Base-by-base conservation (phyloP, 2,888 invertebrate species). In the Drosophila melanosoma region DNA sequence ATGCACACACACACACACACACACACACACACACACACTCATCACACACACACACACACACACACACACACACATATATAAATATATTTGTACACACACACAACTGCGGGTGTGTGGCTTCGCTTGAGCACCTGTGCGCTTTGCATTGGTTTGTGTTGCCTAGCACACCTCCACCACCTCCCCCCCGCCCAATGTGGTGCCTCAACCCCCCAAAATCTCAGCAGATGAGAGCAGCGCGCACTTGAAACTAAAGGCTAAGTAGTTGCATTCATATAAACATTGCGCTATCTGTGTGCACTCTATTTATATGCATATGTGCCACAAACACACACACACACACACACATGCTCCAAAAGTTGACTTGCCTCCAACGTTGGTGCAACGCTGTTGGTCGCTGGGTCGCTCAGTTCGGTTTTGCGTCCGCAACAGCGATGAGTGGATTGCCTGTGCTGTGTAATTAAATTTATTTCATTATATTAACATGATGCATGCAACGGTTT, bases 241-340 rank as follows among this genome's bases (percentile, higher is more conserved):
- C 87, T 87, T 88, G 64, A 90, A 87, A 88, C 89, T 88, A 71
- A 80, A 81, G 75, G 83, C 91, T 87, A 90, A 90, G 90, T 90
- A 85, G 86, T 62, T 81, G 86, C 88, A 88, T 81, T 90, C 77
- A 88, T 70, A 85, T 76, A 81, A 90, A 87, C 74, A 80, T 68
- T 61, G 57, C 60, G 68, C 63, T 67, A 79, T 65, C 68, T 68
- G 58, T 59, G 52, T 48, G 23, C 49, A 58, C 57, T 58, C 17
- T 35, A 53, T 65, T 48, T 56, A 54, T 64, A 45, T 58, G n/a
- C 40, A 26, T 48, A 64, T 75, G 45, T 58, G 45, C 45, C 45
- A 29, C 29, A 5, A 5, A 29, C 29, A 29, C 29, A 29, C 20
- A 54, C 40, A 48, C 33, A 17, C 45, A 42, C 36, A 23, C 33